These are phyloP conservation scores for Notodonta dromedarius DNA, from an alignment of 2,888 invertebrate genomes.

Conservation along the genomic window DNA sequence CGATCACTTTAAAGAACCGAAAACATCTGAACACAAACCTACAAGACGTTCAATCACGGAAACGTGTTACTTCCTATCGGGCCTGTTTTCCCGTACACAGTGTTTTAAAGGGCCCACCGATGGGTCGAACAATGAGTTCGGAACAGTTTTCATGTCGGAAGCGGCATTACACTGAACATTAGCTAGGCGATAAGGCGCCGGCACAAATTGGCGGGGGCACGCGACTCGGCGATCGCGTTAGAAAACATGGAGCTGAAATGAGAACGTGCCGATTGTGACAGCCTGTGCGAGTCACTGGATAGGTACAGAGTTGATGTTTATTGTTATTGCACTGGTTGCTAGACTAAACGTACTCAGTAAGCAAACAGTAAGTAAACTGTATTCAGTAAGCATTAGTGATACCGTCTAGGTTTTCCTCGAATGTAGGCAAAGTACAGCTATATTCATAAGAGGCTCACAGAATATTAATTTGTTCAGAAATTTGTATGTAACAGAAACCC, in stretches of 20 bases:
- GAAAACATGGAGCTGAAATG: slow-evolving; percentile 47
- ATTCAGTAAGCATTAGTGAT: too few relatives aligned
- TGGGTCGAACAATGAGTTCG: slow-evolving; percentile 63
- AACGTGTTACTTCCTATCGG: slow-evolving; percentile 51
- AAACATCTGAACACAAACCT: slow-evolving; percentile 24
- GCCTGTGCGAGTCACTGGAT: slow-evolving; percentile 13
- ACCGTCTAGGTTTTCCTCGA: too few relatives aligned
- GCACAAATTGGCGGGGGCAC: slow-evolving; percentile 76
- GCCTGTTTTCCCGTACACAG: slow-evolving; percentile 50
- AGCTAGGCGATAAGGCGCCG: slow-evolving; percentile 76
- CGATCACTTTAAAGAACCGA: too few relatives aligned
- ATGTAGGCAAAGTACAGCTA: too few relatives aligned
- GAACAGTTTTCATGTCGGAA: slow-evolving; percentile 81
- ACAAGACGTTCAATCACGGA: slow-evolving; percentile 42
- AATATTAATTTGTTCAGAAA: too few relatives aligned
- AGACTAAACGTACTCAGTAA: too few relatives aligned
- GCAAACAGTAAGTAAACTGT: too few relatives aligned
- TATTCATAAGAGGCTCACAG: too few relatives aligned
- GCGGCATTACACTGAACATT: slow-evolving; percentile 79
- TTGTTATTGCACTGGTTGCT: background rate
- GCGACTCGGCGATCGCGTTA: slow-evolving; percentile 58
- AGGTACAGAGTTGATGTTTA: background rate
- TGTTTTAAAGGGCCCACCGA: slow-evolving; percentile 52
- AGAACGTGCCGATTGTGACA: slow-evolving; percentile 28
- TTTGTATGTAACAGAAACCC: too few relatives aligned